These are phyloP conservation scores for Brachynemurus nebulosus DNA, from an alignment of 2,888 invertebrate genomes.

Conservation along the genomic window DNA sequence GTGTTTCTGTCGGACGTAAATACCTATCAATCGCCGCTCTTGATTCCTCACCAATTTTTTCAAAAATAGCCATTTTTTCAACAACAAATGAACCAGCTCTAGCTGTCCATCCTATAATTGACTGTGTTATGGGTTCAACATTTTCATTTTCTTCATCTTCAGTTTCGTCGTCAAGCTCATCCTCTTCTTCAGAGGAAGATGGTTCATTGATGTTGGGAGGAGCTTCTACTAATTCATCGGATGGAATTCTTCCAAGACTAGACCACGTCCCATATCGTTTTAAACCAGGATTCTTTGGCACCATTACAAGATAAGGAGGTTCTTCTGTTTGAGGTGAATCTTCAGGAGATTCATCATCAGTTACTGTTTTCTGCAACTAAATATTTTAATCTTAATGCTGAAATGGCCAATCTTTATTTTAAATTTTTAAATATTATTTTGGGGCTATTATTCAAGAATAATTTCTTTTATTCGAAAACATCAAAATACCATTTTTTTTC, in stretches of 20 bases:
- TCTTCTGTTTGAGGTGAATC: slow-evolving; percentile 58
- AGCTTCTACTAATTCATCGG: slow-evolving; percentile 38
- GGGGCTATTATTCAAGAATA: slow-evolving; percentile 7
- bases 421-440: too few species aligned
- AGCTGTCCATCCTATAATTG: slow-evolving; percentile 54
- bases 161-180: slow-evolving; percentile 19
- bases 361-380: slow-evolving; percentile 20
- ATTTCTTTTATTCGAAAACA: too few species aligned
- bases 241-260: slow-evolving; percentile 53
- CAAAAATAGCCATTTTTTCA: slow-evolving; percentile 63
- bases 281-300: slow-evolving; percentile 37
- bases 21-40: slow-evolving; percentile 31
- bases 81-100: slow-evolving; percentile 68
- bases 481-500: too few species aligned
- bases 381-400: too few species aligned
- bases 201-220: slow-evolving; percentile 30
- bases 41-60: slow-evolving; percentile 43
- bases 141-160: slow-evolving; percentile 25
- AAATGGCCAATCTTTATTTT: too few species aligned
- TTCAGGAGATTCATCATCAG: slow-evolving; percentile 47
- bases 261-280: slow-evolving; percentile 55
- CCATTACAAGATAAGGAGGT: slow-evolving; percentile 57
- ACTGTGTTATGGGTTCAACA: slow-evolving; percentile 13
- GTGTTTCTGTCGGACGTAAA: not conserved
- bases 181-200: slow-evolving; percentile 18